phyloP scores from a whole-genome alignment of 1,140 invertebrate genomes.

The Leptoteleia sp. region DNA sequence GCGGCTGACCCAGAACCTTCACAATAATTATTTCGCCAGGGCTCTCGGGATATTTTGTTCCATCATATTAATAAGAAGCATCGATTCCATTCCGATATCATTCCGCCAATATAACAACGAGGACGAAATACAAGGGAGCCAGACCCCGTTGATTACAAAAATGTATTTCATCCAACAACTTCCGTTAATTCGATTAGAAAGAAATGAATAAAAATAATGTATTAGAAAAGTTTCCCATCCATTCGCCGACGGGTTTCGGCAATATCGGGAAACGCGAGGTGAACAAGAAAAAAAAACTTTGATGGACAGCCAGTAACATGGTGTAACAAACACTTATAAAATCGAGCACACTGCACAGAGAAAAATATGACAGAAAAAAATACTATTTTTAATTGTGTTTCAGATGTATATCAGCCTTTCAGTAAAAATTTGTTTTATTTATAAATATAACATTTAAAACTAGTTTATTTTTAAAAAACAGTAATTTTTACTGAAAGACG shows the following conservation, averaged over 20 bases:
- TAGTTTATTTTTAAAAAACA: too few species aligned
- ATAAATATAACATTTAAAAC: too few species aligned
- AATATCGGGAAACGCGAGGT: conserved; percentile 1
- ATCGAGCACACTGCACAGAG: too few species aligned
- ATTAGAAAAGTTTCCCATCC: background rate
- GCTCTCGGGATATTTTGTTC: conserved; percentile 3
- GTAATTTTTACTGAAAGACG: too few species aligned
- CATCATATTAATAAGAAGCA: conserved; percentile 10
- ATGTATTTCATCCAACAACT: background rate
- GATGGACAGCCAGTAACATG: background rate
- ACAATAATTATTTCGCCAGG: conserved; percentile 30
- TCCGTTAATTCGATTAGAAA: background rate
- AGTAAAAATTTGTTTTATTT: too few species aligned
- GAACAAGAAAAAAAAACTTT: conserved; percentile 1
- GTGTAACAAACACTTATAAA: conserved; percentile 10
- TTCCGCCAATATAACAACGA: background rate
- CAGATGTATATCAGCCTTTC: too few species aligned
- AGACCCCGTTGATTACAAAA: background rate
- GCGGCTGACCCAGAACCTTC: conserved; percentile 39
- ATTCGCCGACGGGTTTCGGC: background rate
- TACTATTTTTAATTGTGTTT: too few species aligned
- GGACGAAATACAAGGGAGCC: background rate
- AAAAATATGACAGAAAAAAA: too few species aligned
- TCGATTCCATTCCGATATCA: background rate
- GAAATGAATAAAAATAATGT: conserved; percentile 7